Evolutionary conservation across 2,888 invertebrate genomes (phyloP).

Genomic region (Perdita meconis): DNA sequence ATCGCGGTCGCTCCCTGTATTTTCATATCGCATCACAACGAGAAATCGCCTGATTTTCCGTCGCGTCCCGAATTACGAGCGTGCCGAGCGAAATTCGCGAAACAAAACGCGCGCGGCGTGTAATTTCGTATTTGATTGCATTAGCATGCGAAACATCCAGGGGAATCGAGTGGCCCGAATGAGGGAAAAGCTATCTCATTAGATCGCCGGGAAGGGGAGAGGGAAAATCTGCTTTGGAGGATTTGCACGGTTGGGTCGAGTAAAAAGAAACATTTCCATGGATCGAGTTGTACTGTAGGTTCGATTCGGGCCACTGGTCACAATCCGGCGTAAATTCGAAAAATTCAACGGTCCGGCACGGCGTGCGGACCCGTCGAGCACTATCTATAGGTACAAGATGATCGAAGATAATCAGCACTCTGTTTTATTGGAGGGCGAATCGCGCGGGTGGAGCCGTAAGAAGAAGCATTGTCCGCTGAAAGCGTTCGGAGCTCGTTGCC

Average conservation of each 20-base stretch:
- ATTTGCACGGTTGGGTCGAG: neutral
- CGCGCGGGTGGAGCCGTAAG: constrained; percentile 58
- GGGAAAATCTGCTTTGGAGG: neutral
- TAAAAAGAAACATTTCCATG: constrained; percentile 12
- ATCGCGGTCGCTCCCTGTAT: no score
- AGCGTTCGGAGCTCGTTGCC: constrained; percentile 49
- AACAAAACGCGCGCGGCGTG: neutral
- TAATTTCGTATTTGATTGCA: constrained; percentile 16
- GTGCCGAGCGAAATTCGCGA: neutral
- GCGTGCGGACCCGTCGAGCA: neutral
- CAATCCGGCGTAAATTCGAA: constrained; percentile 43
- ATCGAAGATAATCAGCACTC: constrained; percentile 66
- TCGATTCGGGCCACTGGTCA: constrained; percentile 39
- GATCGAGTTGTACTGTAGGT: constrained; percentile 6
- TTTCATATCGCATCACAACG: neutral
- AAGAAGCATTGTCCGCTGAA: constrained; percentile 64
- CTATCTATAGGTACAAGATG: constrained; percentile 21
- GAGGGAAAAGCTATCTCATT: constrained; percentile 9
- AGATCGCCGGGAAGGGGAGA: constrained; percentile 2
- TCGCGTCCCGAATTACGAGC: neutral
- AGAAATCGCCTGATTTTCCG: neutral
- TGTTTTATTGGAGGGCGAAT: constrained; percentile 65
- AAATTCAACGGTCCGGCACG: constrained; percentile 32
- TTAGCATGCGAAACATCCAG: neutral
- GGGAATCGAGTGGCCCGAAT: neutral